Evolutionary conservation across 2,888 invertebrate species (phyloP), one percentile per base, ranked within the genome.

Genomic region (Xanthostigma xanthostigma): DNA sequence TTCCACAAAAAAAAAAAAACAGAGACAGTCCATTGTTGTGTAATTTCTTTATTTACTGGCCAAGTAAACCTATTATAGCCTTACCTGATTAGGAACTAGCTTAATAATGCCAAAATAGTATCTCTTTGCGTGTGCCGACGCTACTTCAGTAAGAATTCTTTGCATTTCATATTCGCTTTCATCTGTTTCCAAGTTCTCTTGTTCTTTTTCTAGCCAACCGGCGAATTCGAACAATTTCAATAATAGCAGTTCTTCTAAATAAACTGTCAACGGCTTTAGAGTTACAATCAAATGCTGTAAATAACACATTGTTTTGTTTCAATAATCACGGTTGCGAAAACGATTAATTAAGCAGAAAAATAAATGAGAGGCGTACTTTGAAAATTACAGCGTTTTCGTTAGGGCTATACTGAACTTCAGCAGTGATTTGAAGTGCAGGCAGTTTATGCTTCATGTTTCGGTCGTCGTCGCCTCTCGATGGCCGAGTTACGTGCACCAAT

Each of bases 51-150:
- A 17, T 17, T 17, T 17, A 17, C 4, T 3, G 4, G 17, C 17
- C 4, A 4, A 17, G 17, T 17, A 17, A 17, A 17, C 4, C 17
- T 17, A 17, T 17, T 17, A 17, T 17, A 17, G 4, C 17, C 53
- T 55, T 58, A 83, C 83, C 70, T 85, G 84, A 61, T 81, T 83
- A 46, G 88, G 78, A 46, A 82, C 79, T 51, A 94, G 73, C 64
- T 83, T 80, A 54, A 94, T 69, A 46, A 79, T 77, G 50, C 86
- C 89, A 67, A 93, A 90, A 69, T 93, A 92, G 68, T 86, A 92
- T 54, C 93, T 71, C 58, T 84, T 83, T 43, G 85, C 80, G 67
- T 87, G 83, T 48, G 84, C 78, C 36, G 89, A 82, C 41, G 88
- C 80, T 8, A 86, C 82, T 63, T 87, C 84, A 45, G 81, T 81